Evolutionary conservation across 2,113 vertebrate genomes (phyloP), one percentile per base, ranked within the genome.

Genomic region (Sceloporus tristichus): DNA sequence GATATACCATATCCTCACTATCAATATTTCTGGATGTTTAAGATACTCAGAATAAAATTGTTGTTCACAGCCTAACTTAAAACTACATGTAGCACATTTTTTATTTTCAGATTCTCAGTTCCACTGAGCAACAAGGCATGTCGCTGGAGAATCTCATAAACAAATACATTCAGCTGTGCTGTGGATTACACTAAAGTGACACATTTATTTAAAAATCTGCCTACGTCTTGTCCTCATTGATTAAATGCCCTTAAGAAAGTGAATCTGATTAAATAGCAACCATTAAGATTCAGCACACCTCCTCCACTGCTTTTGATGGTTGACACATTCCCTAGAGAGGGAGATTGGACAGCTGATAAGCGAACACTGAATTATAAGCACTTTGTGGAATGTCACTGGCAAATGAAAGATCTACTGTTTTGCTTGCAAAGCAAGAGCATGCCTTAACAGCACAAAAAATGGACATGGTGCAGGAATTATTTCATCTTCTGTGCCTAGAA

Each of bases 161-260:
- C 96, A 97, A 97, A 97, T 95, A 96, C 88, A 89, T 97, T 97
- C 92, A 90, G 83, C 95, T 92, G 78, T 92, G 93, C 92, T 95
- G 94, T 59, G 10, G 95, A 97, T 97, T 97, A 97, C 96, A 93
- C 95, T 95, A 95, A 97, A 97, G 96, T 97, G 97, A 97, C 95
- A 97, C 94, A 96, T 97, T 97, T 97, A 97, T 97, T 97, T 97
- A 96, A 97, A 97, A 97, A 96, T 97, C 95, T 97, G 96, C 96
- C 95, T 96, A 95, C 93, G 95, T 93, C 95, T 97, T 97, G 96
- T 97, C 96, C 95, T 96, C 95, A 97, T 97, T 97, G 96, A 97
- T 97, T 97, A 97, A 97, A 97, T 97, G 96, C 96, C 96, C 96
- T 96, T 96, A 97, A 97, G 96, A 97, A 97, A 96, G 95, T 95